Evolutionary conservation across 2,888 invertebrate genomes (phyloP).

Genomic region (Xylota sylvarum): DNA sequence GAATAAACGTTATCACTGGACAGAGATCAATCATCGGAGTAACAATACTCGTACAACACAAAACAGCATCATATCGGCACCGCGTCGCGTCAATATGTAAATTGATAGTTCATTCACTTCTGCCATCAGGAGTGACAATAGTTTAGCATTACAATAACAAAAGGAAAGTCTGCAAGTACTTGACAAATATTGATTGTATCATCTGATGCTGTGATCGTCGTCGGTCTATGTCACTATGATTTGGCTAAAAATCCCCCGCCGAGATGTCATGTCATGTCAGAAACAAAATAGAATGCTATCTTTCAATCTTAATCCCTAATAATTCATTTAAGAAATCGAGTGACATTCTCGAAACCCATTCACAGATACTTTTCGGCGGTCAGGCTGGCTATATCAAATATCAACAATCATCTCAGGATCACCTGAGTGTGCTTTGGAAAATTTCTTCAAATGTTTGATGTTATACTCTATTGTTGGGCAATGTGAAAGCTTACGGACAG

Average conservation of each 20-base stretch:
- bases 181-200: conserved; percentile 77
- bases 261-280: conserved; percentile 74
- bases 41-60: conserved; percentile 34
- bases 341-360: conserved; percentile 71
- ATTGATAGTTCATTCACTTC: conserved; percentile 71
- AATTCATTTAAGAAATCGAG: conserved; percentile 70
- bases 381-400: conserved; percentile 45
- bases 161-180: conserved; percentile 75
- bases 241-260: conserved; percentile 59
- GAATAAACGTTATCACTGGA: conserved; percentile 58
- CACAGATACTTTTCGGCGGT: conserved; percentile 49
- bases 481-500: conserved; percentile 65
- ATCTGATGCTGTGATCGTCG: conserved; percentile 39
- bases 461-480: conserved; percentile 50
- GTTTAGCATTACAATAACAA: conserved; percentile 67
- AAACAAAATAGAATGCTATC: conserved; percentile 64
- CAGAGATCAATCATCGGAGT: conserved; percentile 67
- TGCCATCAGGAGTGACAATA: conserved; percentile 58
- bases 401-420: conserved; percentile 70
- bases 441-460: conserved; percentile 33
- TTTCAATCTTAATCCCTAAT: conserved; percentile 70
- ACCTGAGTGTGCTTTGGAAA: conserved; percentile 43
- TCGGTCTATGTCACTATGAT: conserved; percentile 22
- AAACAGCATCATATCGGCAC: conserved; percentile 16
- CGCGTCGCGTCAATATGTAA: conserved; percentile 30